Base-by-base conservation (phyloP, 2,113 vertebrate species). In the Dipodomys stephensi region DNA sequence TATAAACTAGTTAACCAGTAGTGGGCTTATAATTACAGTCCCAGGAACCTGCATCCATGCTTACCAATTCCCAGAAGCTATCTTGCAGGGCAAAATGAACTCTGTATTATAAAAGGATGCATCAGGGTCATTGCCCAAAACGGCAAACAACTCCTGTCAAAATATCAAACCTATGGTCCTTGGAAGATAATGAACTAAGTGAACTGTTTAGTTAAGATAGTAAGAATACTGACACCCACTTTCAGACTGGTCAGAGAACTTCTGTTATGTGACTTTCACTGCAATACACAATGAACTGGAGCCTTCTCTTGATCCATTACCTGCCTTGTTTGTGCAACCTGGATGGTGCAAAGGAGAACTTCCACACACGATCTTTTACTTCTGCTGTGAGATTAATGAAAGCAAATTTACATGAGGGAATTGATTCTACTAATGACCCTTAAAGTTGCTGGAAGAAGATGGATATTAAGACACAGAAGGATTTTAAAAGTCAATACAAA, bases 271-370 rank as follows among this genome's bases (percentile, higher is more conserved):
- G 9, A 19, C 57, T 72, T 19, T 71, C 60, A 78, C 44, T 49
- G 67, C 35, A 67, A 32, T n/a, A 74, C 30, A 69, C 18, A 44
- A n/a, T 16, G 92, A 92, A 28, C 67, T 67, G 65, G 44, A 8
- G 62, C 62, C 27, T 60, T 23, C n/a, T 77, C 69, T 49, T 3
- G 84, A 91, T 11, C 73, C 76, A 64, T 44, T 84, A 88, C 76
- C 80, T 73, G 72, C 87, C 83, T 73, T 18, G 2, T 80, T 87
- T 94, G 92, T 76, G 83, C n/a, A 67, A n/a, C 13, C 67, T 39
- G 32, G 27, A 20, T 90, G 35, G 9, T 9, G 74, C 28, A 28
- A 76, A 71, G 91, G 88, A 97, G 94, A 94, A 95, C 79, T 95
- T 95, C 72, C 65, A 68, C 92, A 83, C 77, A 87, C 20, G 22